Evolutionary conservation across 2,888 invertebrate species (phyloP).

Genomic region (Nemurella pictetii): DNA sequence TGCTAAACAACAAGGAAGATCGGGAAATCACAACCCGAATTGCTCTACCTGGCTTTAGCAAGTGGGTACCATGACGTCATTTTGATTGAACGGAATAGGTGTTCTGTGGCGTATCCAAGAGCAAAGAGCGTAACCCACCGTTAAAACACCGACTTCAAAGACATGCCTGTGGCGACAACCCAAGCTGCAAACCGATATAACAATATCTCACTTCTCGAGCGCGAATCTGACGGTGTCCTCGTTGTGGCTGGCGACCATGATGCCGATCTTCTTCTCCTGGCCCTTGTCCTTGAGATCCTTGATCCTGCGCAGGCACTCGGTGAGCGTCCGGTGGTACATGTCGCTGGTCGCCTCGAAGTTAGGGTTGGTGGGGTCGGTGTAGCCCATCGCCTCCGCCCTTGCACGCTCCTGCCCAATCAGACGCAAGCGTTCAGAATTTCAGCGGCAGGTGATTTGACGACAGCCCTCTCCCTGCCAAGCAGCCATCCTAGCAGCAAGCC

Average conservation of each 20-base stretch:
- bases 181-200: too few species aligned
- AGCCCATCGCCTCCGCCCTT: constrained; percentile 86
- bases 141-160: too few species aligned
- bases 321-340: constrained; percentile 90
- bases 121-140: too few species aligned
- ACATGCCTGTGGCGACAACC: too few species aligned
- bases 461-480: not conserved
- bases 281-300: constrained; percentile 68
- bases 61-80: too few species aligned
- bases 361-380: constrained; percentile 94
- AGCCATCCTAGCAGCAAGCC: too few species aligned
- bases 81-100: too few species aligned
- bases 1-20: too few species aligned
- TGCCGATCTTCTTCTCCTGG: constrained; percentile 74
- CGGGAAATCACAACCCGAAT: too few species aligned
- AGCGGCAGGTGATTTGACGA: not conserved
- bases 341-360: constrained; percentile 88
- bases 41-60: too few species aligned
- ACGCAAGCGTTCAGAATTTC: not conserved
- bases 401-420: constrained; percentile 73
- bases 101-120: too few species aligned
- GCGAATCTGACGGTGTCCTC: constrained; percentile 97
- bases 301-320: constrained; percentile 82
- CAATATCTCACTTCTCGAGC: constrained; percentile 71
- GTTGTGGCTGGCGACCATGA: constrained; percentile 99